Percentiles rank a stretch among this genome's conserved stretches.
These are phyloP conservation scores for Anorthoa munda DNA, from an alignment of 2,888 invertebrate species.

Conservation along the genomic window DNA sequence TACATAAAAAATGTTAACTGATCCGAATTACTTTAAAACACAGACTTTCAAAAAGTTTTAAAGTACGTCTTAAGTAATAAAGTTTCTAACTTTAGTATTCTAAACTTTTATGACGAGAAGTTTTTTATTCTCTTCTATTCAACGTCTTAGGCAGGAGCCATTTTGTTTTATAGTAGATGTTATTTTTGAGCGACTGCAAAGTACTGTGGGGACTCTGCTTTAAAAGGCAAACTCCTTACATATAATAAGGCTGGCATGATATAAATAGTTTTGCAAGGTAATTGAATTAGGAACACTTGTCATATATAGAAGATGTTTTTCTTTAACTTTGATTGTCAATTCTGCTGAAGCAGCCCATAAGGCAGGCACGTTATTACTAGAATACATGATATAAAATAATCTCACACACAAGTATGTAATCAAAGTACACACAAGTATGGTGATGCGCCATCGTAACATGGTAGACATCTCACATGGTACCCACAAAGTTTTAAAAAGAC, in stretches of 20 bases:
- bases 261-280: no score
- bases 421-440: neutral
- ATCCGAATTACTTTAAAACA: constrained; percentile 30
- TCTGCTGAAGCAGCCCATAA: no score
- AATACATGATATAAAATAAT: no score
- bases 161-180: constrained; percentile 18
- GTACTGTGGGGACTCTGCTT: no score
- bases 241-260: no score
- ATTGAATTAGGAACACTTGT: no score
- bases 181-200: neutral
- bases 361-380: no score
- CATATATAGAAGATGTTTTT: no score
- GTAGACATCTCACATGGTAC: neutral
- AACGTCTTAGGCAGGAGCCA: constrained; percentile 27
- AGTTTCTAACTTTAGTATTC: constrained; percentile 45
- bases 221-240: no score
- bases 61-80: constrained; percentile 45
- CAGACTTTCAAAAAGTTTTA: constrained; percentile 40
- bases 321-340: no score
- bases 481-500: neutral
- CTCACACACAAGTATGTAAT: no score
- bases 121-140: constrained; percentile 51
- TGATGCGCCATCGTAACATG: neutral
- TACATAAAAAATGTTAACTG: constrained; percentile 21
- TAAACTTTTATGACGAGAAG: constrained; percentile 56